Conservation (phyloP, 2,888 invertebrate genomes). For the Linnaemya tessellans region DNA sequence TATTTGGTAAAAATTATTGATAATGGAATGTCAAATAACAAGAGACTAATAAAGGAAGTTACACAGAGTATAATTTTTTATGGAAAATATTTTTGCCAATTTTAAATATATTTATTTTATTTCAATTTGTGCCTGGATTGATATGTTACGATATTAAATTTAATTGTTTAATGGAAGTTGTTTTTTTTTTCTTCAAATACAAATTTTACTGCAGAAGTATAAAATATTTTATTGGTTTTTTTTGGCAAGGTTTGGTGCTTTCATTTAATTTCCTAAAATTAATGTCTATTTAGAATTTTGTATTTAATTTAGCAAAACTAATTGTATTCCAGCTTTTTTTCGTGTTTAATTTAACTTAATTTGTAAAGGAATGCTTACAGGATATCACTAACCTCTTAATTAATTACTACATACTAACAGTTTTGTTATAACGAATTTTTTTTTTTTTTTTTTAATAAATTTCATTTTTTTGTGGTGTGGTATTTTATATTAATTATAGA, state of each 20-base stretch:
- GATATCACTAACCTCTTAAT: constrained; percentile 75
- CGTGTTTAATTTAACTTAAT: constrained; percentile 34
- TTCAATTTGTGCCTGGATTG: constrained; percentile 21
- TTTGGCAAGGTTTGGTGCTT: constrained; percentile 72
- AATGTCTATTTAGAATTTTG: not conserved
- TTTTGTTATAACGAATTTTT: constrained; percentile 42
- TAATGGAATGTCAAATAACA: constrained; percentile 42
- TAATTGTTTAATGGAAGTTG: constrained; percentile 54
- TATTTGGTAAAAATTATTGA: constrained; percentile 8
- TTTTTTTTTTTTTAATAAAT: constrained; percentile 12
- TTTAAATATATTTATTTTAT: not conserved
- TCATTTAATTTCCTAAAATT: constrained; percentile 50
- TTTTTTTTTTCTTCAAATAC: constrained; percentile 16
- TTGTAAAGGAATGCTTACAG: constrained; percentile 73
- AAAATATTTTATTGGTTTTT: constrained; percentile 42
- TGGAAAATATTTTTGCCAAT: constrained; percentile 3
- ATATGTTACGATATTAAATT: constrained; percentile 56
- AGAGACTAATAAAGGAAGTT: not conserved
- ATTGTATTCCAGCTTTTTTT: not conserved
- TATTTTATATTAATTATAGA: not conserved
- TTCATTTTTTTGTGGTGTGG: not conserved
- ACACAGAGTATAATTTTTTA: not conserved
- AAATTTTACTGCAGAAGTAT: constrained; percentile 27
- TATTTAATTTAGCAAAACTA: constrained; percentile 25
- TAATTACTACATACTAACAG: constrained; percentile 49